A percentile compares a stretch with the other conserved stretches of the same genome.
phyloP scores from a whole-genome alignment of 1,140 invertebrate genomes.

The Antheraea mylitta region DNA sequence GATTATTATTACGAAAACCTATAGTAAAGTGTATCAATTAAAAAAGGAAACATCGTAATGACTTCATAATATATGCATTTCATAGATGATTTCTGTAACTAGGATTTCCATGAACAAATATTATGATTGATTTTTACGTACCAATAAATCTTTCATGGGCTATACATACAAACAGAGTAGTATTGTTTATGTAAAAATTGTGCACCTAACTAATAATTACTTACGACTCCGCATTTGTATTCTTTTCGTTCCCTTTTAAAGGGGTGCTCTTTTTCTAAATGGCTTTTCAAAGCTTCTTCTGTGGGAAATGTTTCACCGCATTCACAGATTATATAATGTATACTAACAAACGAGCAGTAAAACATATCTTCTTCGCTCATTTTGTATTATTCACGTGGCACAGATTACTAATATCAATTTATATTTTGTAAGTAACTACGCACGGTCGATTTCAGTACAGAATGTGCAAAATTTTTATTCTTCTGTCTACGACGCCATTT shows the following conservation, averaged over 20 bases:
- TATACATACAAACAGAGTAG: no score
- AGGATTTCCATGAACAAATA: no score
- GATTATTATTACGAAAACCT: no score
- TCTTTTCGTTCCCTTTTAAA: slow-evolving; percentile 39
- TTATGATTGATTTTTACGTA: no score
- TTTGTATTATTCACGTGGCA: slow-evolving; percentile 21
- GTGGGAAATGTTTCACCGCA: slow-evolving; percentile 63
- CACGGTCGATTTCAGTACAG: slow-evolving; percentile 4
- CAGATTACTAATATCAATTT: slow-evolving; percentile 34
- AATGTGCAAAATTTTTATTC: slow-evolving; percentile 28
- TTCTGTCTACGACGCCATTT: slow-evolving; percentile 28
- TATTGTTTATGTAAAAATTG: no score
- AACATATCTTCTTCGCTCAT: slow-evolving; percentile 44
- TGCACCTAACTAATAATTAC: slow-evolving; percentile 15
- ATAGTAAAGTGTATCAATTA: no score
- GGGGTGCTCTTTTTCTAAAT: slow-evolving; percentile 51
- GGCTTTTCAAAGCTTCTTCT: slow-evolving; percentile 49
- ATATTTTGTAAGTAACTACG: not conserved
- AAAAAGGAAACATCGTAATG: no score
- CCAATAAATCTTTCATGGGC: no score
- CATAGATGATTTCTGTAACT: no score
- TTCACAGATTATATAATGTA: slow-evolving; percentile 69
- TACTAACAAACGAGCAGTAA: slow-evolving; percentile 67
- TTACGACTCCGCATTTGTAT: slow-evolving; percentile 45
- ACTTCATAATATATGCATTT: no score